Conservation (phyloP, 2,113 vertebrate genomes). For the Rhizomys pruinosus region DNA sequence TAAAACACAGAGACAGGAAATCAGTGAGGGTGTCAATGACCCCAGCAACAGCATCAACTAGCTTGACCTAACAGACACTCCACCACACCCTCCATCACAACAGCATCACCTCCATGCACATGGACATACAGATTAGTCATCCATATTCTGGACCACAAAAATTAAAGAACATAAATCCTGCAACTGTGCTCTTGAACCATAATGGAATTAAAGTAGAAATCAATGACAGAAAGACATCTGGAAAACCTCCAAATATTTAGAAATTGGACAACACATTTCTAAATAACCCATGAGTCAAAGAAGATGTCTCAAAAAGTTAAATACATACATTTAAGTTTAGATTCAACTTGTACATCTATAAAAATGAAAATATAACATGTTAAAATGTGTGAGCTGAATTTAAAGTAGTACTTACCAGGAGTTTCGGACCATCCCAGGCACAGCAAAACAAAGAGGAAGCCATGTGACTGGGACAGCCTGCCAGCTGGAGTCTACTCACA, state of each 20-base stretch:
- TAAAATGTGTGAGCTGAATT: not conserved
- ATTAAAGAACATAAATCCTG: not conserved
- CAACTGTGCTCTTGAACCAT: not conserved
- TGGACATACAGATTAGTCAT: not conserved
- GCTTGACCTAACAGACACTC: not conserved
- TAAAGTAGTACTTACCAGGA: not conserved
- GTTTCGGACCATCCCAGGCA: not conserved
- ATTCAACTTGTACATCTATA: not conserved
- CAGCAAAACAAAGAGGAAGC: not conserved
- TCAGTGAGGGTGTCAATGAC: not conserved
- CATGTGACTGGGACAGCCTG: not conserved
- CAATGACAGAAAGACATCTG: not conserved
- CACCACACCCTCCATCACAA: rapidly evolving
- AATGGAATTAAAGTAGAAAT: constrained; percentile 31
- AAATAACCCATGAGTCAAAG: not conserved
- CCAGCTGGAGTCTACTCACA: not conserved
- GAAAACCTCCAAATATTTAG: constrained; percentile 12
- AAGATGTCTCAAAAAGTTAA: not conserved
- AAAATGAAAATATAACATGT: not conserved
- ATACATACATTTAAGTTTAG: not conserved
- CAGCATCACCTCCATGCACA: no score
- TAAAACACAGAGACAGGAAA: not conserved
- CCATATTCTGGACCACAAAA: rapidly evolving
- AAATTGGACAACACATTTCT: constrained; percentile 24
- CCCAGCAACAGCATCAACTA: not conserved